phyloP scores from a whole-genome alignment of 2,797 vertebrate genomes.

The Ficedula albicollis region DNA sequence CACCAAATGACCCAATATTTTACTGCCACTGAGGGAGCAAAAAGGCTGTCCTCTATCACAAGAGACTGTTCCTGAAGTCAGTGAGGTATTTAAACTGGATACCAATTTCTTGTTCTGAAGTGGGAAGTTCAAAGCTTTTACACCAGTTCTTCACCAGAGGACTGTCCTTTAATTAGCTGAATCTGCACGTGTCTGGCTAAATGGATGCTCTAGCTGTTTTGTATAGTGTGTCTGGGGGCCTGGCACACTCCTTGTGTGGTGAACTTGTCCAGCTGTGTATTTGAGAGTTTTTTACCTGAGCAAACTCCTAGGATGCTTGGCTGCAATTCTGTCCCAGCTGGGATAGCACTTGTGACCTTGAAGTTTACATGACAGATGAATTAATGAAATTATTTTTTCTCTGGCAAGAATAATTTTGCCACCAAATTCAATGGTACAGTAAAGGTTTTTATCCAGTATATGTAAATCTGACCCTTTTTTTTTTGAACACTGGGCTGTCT shows the following conservation, averaged over 20 bases:
- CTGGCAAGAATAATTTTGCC: neutral
- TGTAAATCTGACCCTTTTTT: neutral
- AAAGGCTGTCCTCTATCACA: neutral
- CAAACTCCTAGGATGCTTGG: neutral
- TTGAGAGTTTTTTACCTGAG: neutral
- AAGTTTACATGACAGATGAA: neutral
- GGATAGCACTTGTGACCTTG: neutral
- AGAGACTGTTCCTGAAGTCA: neutral
- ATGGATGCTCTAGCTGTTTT: neutral
- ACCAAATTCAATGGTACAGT: neutral
- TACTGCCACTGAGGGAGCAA: neutral
- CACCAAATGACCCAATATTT: neutral
- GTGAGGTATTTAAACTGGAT: neutral
- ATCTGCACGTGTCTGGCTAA: neutral
- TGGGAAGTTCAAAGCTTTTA: neutral
- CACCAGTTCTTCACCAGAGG: neutral
- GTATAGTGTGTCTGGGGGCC: neutral
- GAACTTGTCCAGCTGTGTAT: neutral
- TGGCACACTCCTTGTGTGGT: neutral
- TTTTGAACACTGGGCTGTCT: neutral
- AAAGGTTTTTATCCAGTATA: neutral
- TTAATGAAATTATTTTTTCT: neutral
- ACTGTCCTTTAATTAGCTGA: neutral
- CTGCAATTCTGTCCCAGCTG: neutral
- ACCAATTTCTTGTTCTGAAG: neutral